phyloP scores from a whole-genome alignment of 2,888 invertebrate genomes.

The Deladenus siricidicola region DNA sequence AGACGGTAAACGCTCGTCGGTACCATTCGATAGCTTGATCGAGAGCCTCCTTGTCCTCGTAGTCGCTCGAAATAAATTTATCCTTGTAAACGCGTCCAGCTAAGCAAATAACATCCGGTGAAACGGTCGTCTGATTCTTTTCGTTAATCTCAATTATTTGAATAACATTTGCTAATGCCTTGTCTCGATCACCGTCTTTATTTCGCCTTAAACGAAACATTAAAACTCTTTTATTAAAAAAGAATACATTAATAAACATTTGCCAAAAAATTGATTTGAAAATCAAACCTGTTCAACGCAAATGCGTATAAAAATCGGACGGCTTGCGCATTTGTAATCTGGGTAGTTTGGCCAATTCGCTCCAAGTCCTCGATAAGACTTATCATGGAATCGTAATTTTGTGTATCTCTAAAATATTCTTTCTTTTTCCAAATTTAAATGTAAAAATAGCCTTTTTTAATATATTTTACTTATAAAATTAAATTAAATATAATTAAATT shows the following conservation, averaged over 20 bases:
- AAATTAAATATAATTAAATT: too few relatives aligned
- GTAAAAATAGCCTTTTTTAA: too few relatives aligned
- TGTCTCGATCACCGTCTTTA: slow-evolving; percentile 84
- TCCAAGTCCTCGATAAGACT: slow-evolving; percentile 85
- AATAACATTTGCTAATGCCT: slow-evolving; percentile 80
- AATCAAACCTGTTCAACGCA: slow-evolving; percentile 73
- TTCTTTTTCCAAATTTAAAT: too few relatives aligned
- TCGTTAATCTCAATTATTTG: slow-evolving; percentile 67
- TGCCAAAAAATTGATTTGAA: too few relatives aligned
- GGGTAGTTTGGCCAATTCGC: slow-evolving; percentile 75
- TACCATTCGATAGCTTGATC: slow-evolving; percentile 86
- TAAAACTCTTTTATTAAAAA: too few relatives aligned
- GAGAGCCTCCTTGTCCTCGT: slow-evolving; percentile 76
- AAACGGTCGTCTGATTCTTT: slow-evolving; percentile 22
- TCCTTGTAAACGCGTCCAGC: slow-evolving; percentile 77
- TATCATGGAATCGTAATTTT: slow-evolving; percentile 76
- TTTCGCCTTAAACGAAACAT: slow-evolving; percentile 66
- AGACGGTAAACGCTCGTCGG: slow-evolving; percentile 75
- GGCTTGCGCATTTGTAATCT: slow-evolving; percentile 78
- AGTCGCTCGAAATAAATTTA: slow-evolving; percentile 90
- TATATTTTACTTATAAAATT: background rate
- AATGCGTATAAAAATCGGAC: slow-evolving; percentile 91
- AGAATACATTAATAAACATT: too few relatives aligned
- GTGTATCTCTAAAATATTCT: slow-evolving; percentile 50
- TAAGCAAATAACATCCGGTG: slow-evolving; percentile 92